Evolutionary conservation across 2,113 vertebrate species (phyloP), one percentile per base, ranked within the genome.

Genomic region (Gobio gobio): DNA sequence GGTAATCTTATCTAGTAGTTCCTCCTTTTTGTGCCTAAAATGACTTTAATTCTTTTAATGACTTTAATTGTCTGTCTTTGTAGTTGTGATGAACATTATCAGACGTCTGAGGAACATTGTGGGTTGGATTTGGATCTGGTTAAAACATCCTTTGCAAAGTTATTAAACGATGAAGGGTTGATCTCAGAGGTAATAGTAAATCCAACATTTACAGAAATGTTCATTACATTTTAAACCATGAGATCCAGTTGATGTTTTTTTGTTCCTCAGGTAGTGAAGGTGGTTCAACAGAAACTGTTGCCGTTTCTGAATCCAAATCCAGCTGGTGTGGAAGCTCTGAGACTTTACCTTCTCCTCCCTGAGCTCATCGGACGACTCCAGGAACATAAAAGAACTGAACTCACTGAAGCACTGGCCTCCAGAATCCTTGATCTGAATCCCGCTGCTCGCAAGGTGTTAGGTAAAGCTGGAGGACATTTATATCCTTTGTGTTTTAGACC

Each of bases 321-420:
- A 40, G 8, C 47, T 56, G 73, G 79, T 26, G 66, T 82, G 33
- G 91, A 92, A 56, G 70, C 75, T 40, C 63, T 91, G 59, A 90
- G 89, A 61, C n/a, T 90, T 79, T 92, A 89, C 59, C 80, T 91
- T 51, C 72, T 92, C 56, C 64, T 92, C 10, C 87, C 89, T 9
- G 88, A 90, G 64, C 87, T 91, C 43, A 47, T 90, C 16, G 43
- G 79, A 33, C 80, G 76, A 18, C 81, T 88, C 40, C 6, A 77
- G 22, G 13, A 47, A 59, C 64, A 18, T 22, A 6, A 78, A 2
- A 24, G 49, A 76, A 73, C 36, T 20, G 61, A 84, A 9, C 79
- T 90, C 22, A 59, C 49, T 43, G 13, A 51, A 3, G 82, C 13
- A 1, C 56, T 89, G 3, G 88, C 85, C 40, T n/a, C 10, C 1